A percentile compares a stretch with the other conserved stretches of the same genome.
Evolutionary conservation across 2,888 invertebrate genomes (phyloP).

Genomic region (Eugnorisma glareosa): DNA sequence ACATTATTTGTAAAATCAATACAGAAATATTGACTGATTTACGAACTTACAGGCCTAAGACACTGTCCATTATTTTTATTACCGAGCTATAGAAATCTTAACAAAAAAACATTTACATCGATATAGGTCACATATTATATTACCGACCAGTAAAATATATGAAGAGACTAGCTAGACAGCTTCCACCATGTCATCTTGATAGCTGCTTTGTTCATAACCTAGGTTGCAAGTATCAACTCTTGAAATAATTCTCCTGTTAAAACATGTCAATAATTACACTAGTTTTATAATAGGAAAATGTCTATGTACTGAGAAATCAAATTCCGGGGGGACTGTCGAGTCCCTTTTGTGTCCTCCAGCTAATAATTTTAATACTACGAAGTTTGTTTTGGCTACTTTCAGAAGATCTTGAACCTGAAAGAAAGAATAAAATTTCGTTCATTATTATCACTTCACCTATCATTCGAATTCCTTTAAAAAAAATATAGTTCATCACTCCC

Average conservation of each 20-base stretch:
- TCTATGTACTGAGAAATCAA: conserved; percentile 97
- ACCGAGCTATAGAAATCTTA: not conserved
- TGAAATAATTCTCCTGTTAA: conserved; percentile 23
- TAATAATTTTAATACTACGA: conserved; percentile 97
- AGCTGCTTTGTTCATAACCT: conserved; percentile 50
- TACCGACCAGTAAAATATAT: conserved; percentile 20
- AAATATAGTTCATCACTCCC: too few relatives aligned
- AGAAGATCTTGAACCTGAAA: conserved; percentile 94
- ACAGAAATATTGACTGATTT: not conserved
- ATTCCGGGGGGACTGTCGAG: conserved; percentile 95
- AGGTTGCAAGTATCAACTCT: conserved; percentile 24
- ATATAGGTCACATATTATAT: not conserved
- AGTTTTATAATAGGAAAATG: conserved; percentile 97
- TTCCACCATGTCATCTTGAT: conserved; percentile 19
- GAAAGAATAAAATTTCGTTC: not conserved
- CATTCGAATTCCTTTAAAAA: too few relatives aligned
- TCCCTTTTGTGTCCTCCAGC: conserved; percentile 98
- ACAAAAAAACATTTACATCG: not conserved
- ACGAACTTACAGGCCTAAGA: not conserved
- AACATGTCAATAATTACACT: conserved; percentile 73
- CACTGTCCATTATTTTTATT: not conserved
- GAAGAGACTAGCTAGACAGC: conserved; percentile 17
- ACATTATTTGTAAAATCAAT: not conserved
- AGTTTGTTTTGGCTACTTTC: conserved; percentile 98
- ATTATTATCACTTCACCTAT: not conserved